Conservation (phyloP, 2,113 vertebrate species). For the Shinisaurus crocodilurus region DNA sequence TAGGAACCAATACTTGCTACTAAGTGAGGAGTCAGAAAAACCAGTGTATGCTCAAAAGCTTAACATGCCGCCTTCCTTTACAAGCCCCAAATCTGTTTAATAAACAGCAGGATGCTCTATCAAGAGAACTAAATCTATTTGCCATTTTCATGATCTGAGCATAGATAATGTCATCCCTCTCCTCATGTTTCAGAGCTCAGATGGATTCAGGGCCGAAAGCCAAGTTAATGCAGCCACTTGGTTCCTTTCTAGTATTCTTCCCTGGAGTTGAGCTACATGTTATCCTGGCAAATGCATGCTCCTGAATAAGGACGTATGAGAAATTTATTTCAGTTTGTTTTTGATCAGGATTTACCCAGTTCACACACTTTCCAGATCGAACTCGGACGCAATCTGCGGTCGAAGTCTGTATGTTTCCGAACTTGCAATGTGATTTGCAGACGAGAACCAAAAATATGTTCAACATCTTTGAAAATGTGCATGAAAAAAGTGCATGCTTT, state of each 20-base stretch:
- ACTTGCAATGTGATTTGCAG: background rate
- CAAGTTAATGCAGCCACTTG: background rate
- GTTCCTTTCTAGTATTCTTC: background rate
- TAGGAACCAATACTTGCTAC: background rate
- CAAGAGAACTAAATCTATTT: slow-evolving; percentile 19
- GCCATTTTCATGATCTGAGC: slow-evolving; percentile 2
- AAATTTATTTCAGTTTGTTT: too few species aligned
- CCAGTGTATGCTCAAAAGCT: slow-evolving; percentile 2
- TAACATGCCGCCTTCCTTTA: background rate
- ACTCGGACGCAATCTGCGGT: too few species aligned
- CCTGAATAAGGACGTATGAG: background rate
- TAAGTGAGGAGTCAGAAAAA: background rate
- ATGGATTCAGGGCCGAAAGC: background rate
- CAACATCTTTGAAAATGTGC: too few species aligned
- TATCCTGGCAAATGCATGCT: background rate
- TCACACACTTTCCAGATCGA: too few species aligned
- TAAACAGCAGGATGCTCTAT: background rate
- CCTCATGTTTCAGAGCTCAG: background rate
- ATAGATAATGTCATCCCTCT: background rate
- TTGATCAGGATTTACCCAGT: too few species aligned
- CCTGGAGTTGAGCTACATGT: background rate
- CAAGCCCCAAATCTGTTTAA: slow-evolving; percentile 1
- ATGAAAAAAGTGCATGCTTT: too few species aligned
- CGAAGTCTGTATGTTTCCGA: too few species aligned
- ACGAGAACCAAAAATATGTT: background rate